Conservation (phyloP, 1,140 invertebrate species). For the Apis dorsata region DNA sequence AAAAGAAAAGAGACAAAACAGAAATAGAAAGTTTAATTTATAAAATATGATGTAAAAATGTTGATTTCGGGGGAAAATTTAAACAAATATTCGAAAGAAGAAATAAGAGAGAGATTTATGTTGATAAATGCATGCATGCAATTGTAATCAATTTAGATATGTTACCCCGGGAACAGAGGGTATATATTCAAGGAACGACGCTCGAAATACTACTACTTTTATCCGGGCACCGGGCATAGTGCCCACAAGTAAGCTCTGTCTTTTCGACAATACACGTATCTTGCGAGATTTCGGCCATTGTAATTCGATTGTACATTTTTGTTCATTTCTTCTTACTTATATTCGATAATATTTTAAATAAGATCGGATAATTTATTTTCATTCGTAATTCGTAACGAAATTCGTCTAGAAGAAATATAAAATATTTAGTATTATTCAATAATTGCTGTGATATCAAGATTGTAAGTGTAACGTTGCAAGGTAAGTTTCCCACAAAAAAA, state of each 20-base stretch:
- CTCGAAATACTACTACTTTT: constrained; percentile 73
- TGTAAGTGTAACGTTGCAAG: not conserved
- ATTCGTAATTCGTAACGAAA: not conserved
- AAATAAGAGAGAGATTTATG: not conserved
- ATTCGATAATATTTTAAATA: not conserved
- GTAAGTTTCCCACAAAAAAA: not conserved
- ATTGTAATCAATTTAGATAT: constrained; percentile 3
- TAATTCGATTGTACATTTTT: not conserved
- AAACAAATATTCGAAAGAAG: not conserved
- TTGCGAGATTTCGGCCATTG: not conserved
- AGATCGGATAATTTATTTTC: not conserved
- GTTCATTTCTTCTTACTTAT: not conserved
- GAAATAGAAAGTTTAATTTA: not conserved
- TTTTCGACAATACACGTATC: constrained; percentile 29
- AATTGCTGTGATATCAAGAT: not conserved
- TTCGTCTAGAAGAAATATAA: not conserved
- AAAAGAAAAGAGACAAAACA: not conserved
- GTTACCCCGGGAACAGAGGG: not conserved
- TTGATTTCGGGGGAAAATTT: not conserved
- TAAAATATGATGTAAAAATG: not conserved
- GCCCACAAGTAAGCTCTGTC: constrained; percentile 59
- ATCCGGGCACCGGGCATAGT: constrained; percentile 69
- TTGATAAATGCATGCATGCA: not conserved
- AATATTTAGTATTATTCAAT: not conserved
- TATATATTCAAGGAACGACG: constrained; percentile 8